These are phyloP conservation scores for Trachops cirrhosus DNA, from an alignment of 2,797 vertebrate species.

Conservation along the genomic window DNA sequence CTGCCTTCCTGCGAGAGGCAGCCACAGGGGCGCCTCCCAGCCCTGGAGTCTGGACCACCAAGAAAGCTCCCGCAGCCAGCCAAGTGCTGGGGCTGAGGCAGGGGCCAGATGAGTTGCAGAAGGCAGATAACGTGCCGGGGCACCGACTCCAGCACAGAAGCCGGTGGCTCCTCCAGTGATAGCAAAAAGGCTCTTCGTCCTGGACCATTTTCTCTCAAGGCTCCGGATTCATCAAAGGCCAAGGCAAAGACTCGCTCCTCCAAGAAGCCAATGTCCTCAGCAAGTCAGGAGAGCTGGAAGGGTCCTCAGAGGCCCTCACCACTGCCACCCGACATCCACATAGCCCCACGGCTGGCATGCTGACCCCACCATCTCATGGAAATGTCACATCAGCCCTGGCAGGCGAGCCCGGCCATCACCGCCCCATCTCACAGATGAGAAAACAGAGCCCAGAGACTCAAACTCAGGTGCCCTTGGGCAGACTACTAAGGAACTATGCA, in stretches of 20 bases:
- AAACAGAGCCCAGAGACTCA: neutral
- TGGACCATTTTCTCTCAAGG: neutral
- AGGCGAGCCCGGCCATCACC: neutral
- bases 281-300: neutral
- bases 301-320: neutral
- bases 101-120: neutral
- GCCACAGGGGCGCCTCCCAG: neutral
- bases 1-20: neutral
- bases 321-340: rapidly evolving
- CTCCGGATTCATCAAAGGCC: neutral
- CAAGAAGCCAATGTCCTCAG: neutral
- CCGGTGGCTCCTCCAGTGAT: neutral
- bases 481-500: rapidly evolving
- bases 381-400: neutral
- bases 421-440: neutral
- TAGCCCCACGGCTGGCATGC: rapidly evolving
- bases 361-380: rapidly evolving
- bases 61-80: neutral
- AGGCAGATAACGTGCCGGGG: rapidly evolving
- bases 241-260: neutral
- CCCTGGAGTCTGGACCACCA: neutral
- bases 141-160: rapidly evolving
- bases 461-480: neutral
- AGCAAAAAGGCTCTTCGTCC: neutral
- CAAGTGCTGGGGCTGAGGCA: neutral